phyloP scores from a whole-genome alignment of 2,797 vertebrate genomes.

The Gambusia yucatana region DNA sequence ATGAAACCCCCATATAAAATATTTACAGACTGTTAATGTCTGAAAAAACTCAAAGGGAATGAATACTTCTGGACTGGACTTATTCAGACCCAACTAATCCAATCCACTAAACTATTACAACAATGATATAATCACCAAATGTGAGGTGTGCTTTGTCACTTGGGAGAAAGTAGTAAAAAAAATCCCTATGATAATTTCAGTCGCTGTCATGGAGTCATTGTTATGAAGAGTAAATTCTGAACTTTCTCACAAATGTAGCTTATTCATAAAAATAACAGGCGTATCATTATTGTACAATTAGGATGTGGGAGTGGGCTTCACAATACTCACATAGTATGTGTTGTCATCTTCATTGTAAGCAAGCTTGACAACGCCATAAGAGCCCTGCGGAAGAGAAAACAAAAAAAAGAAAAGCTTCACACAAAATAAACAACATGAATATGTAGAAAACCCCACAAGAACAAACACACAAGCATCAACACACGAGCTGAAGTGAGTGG shows the following conservation, averaged over 20 bases:
- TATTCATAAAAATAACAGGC: not conserved
- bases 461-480: slow-evolving; percentile 35
- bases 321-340: slow-evolving; percentile 95
- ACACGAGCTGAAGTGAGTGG: slow-evolving; percentile 50
- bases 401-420: slow-evolving; percentile 32
- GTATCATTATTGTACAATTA: slow-evolving; percentile 11
- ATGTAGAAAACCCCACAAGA: slow-evolving; percentile 19
- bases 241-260: not conserved
- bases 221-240: slow-evolving; percentile 24
- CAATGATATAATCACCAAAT: slow-evolving; percentile 45
- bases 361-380: slow-evolving; percentile 97
- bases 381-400: slow-evolving; percentile 84
- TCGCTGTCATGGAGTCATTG: slow-evolving; percentile 34
- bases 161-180: slow-evolving; percentile 55
- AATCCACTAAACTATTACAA: slow-evolving; percentile 31
- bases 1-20: not conserved
- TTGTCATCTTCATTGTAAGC: slow-evolving; percentile 99
- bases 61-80: not conserved
- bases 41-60: not conserved
- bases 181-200: slow-evolving; percentile 44
- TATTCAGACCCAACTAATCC: not conserved
- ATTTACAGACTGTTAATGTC: not conserved
- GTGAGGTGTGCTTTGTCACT: slow-evolving; percentile 51
- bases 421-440: slow-evolving; percentile 30
- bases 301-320: not conserved